Base-by-base conservation (phyloP, 2,888 invertebrate species). In the Melanotus villosus region DNA sequence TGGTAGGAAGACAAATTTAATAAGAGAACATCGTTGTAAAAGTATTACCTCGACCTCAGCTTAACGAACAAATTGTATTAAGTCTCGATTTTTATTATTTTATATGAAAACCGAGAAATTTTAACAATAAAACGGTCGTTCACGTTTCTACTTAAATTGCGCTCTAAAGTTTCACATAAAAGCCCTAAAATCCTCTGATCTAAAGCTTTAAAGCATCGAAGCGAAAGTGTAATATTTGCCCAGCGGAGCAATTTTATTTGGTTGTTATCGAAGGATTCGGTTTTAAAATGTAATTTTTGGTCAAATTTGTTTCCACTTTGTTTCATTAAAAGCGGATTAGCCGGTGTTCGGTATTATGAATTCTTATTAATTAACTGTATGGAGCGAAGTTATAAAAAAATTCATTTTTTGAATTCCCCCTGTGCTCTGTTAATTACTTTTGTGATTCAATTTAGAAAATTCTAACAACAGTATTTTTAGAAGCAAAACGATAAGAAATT, bases 1-100 rank as follows among this genome's bases (percentile, higher is more conserved):
- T 21, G 47, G 54, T 30, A 32, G 26, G 18, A 4, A 14, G 34
- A 50, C 32, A 43, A 54, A 63, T 54, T 63, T 63, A 41, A 52
- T 41, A 63, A 41, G 18, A 21, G 7, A n/a, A n/a, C 23, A 54
- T 38, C 41, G 18, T 19, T 23, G 9, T 43, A 38, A 4, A 43
- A 43, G 18, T 43, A 43, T 18, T 41, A 52, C 16, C 10, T 18
- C 1, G 16, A 52, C 30, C 26, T 52, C 36, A 12, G 34, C n/a
- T 9, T 18, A 34, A 21, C 54, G 9, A 18, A 30, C 54, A 34
- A 54, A 32, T 54, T 54, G 18, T 36, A 54, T 54, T 54, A 54
- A n/a, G 14, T 34, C 18, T 54, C 26, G 34, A 36, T 14, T 54
- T 54, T 34, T 36, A 19, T 54, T 34, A 19, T 54, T 34, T 54